Percentiles rank a stretch among this genome's conserved stretches.
phyloP scores from a whole-genome alignment of 2,113 vertebrate genomes.

The Vimba vimba region DNA sequence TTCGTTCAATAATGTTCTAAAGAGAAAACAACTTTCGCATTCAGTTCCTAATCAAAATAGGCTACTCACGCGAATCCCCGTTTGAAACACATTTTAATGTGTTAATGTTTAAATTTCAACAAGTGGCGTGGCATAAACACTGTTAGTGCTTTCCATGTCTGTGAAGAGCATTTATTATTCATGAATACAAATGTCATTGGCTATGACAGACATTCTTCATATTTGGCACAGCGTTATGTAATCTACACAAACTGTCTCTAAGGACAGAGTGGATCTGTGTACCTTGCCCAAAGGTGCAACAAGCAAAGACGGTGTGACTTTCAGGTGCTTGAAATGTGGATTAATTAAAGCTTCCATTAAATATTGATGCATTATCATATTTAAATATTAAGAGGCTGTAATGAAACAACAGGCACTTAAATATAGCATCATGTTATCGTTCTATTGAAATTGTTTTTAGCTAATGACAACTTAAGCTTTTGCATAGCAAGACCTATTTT shows the following conservation, averaged over 20 bases:
- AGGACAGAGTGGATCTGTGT: conserved; percentile 25
- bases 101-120: not conserved
- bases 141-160: not conserved
- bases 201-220: not conserved
- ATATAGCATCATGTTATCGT: not conserved
- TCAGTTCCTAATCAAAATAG: not conserved
- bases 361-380: conserved; percentile 7
- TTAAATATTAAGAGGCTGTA: not conserved
- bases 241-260: conserved; percentile 15
- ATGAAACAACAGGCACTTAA: not conserved
- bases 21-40: not conserved
- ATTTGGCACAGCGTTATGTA: conserved; percentile 29
- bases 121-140: not conserved
- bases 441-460: not conserved
- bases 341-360: conserved; percentile 29
- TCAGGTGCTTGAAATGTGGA: not conserved
- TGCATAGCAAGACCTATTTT: not conserved
- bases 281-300: conserved; percentile 47
- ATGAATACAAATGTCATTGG: conserved; percentile 7
- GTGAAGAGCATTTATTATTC: not conserved
- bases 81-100: not conserved
- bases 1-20: not conserved
- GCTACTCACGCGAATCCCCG: not conserved
- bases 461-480: not conserved
- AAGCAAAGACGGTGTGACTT: conserved; percentile 22